These are phyloP conservation scores for Rousettus leschenaultii DNA, from an alignment of 2,113 vertebrate genomes.

Conservation along the genomic window DNA sequence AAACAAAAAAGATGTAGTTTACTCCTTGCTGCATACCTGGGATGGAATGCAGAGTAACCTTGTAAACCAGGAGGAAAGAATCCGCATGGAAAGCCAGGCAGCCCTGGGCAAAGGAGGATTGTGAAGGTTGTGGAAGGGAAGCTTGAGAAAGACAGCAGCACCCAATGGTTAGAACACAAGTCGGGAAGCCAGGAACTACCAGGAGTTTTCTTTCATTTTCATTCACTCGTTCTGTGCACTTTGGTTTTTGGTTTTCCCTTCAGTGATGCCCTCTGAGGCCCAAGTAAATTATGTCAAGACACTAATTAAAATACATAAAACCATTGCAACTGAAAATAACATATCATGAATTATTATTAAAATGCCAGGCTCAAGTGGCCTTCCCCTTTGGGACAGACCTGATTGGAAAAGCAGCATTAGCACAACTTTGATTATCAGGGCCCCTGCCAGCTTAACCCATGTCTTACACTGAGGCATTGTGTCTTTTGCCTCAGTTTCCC, in stretches of 20 bases:
- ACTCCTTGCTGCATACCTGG: not conserved
- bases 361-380: not conserved
- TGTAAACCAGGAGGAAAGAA: not conserved
- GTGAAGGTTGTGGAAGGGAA: not conserved
- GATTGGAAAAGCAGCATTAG: not conserved
- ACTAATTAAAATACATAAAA: slow-evolving; percentile 31
- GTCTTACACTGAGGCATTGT: not conserved
- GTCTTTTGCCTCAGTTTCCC: slow-evolving; percentile 4
- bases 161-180: not conserved
- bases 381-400: not conserved
- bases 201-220: not conserved
- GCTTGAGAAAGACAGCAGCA: not conserved
- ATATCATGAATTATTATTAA: not conserved
- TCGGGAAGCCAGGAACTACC: not conserved
- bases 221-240: not conserved
- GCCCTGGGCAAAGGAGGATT: not conserved
- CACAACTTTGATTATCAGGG: not conserved
- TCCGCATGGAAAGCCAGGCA: not conserved
- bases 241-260: not conserved
- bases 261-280: not conserved
- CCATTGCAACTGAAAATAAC: slow-evolving; percentile 22
- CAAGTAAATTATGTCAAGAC: not conserved
- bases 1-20: not conserved
- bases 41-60: not conserved
- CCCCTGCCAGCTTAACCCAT: not conserved